Percentiles rank a stretch among this genome's conserved stretches.
Evolutionary conservation across 1,140 invertebrate species (phyloP).

Genomic region (Tetramorium parvispinum): DNA sequence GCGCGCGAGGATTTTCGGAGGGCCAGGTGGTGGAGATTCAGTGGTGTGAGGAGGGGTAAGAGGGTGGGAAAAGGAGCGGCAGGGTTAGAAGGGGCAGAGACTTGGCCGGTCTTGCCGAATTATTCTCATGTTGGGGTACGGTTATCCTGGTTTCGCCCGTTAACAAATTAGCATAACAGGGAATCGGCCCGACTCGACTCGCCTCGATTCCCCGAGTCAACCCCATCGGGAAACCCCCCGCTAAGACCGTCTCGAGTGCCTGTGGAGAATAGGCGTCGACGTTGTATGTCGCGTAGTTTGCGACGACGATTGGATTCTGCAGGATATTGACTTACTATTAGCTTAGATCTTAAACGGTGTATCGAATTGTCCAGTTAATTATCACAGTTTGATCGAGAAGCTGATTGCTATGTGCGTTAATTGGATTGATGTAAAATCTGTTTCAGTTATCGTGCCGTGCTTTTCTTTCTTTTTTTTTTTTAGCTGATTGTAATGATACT

Average conservation of each 20-base stretch:
- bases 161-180: conserved; percentile 85
- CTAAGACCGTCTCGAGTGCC: conserved; percentile 81
- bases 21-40: conserved; percentile 32
- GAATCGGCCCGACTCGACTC: conserved; percentile 81
- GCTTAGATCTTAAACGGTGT: conserved; percentile 1
- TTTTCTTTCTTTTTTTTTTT: neutral
- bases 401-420: neutral
- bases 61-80: conserved; percentile 35
- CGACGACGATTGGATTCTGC: conserved; percentile 50
- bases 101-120: conserved; percentile 73
- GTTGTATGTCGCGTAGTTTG: conserved; percentile 62
- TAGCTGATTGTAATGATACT: neutral
- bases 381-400: neutral
- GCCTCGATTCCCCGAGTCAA: conserved; percentile 76
- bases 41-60: neutral
- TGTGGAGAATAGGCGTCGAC: conserved; percentile 73
- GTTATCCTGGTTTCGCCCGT: conserved; percentile 80
- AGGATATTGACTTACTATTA: conserved; percentile 24
- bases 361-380: conserved; percentile 14
- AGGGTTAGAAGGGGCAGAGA: neutral
- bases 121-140: conserved; percentile 76
- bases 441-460: neutral
- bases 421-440: neutral
- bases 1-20: conserved; percentile 22
- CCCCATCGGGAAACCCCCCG: conserved; percentile 73